Evolutionary conservation across 37 sponge, comb jelly and placozoan species (phyloP).

Genomic region (Hexactinellida sp.): DNA sequence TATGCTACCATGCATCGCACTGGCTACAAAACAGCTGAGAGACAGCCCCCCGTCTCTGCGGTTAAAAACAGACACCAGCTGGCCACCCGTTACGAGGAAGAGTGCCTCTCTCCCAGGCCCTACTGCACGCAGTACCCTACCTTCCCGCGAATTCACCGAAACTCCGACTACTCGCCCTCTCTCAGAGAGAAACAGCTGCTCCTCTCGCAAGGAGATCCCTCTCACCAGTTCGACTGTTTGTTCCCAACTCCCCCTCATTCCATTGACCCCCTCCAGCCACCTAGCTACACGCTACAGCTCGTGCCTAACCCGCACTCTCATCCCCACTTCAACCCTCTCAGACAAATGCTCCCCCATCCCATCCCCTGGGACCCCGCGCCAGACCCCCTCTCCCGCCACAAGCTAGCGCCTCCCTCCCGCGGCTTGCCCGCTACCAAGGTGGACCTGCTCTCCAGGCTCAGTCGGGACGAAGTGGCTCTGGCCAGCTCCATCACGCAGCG

Average conservation of each 20-base stretch:
- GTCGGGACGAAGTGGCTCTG: background rate
- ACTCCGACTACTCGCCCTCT: background rate
- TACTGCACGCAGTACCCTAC: background rate
- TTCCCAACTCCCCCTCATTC: background rate
- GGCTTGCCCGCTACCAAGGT: background rate
- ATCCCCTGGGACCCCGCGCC: background rate
- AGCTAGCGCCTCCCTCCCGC: background rate
- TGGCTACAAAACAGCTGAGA: background rate
- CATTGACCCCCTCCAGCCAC: background rate
- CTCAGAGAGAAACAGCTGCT: background rate
- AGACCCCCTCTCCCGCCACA: background rate
- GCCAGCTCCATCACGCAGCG: background rate
- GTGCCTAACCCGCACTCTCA: background rate
- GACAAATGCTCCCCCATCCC: background rate
- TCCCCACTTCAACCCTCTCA: background rate
- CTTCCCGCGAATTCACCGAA: background rate
- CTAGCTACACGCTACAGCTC: constrained; percentile 15
- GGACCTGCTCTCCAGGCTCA: background rate
- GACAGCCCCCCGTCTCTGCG: background rate
- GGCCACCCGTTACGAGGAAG: background rate
- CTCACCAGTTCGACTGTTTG: background rate
- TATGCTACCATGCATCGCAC: background rate
- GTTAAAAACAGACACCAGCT: background rate
- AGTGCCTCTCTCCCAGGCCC: background rate
- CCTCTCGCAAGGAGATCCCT: background rate